Evolutionary conservation across 2,888 invertebrate species (phyloP).

Genomic region (Teleogryllus oceanicus): DNA sequence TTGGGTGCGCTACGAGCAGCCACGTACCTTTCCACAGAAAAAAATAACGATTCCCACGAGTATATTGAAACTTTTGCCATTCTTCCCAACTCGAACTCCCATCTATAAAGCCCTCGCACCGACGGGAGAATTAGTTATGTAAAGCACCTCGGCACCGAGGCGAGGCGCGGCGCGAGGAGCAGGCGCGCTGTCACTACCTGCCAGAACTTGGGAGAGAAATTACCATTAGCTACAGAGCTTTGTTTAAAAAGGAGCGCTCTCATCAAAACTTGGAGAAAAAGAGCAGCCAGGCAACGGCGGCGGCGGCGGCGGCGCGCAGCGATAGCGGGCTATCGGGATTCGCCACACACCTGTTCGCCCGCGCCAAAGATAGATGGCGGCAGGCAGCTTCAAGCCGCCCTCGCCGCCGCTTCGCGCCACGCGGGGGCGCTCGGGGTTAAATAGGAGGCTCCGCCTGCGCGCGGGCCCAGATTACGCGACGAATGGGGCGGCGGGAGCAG

Average conservation of each 20-base stretch:
- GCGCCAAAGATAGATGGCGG: neutral
- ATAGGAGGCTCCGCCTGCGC: neutral
- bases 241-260: neutral
- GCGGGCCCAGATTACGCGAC: neutral
- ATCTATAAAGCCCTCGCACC: neutral
- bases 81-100: neutral
- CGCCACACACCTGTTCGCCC: neutral
- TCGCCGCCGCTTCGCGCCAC: too few species aligned
- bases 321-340: neutral
- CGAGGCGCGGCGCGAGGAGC: neutral
- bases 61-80: constrained; percentile 4
- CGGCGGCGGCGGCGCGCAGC: neutral
- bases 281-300: neutral
- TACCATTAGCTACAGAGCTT: constrained; percentile 18
- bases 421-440: neutral
- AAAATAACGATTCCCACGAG: neutral
- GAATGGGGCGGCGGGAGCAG: neutral
- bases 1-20: neutral
- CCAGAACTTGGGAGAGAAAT: constrained; percentile 3
- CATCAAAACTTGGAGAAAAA: constrained; percentile 5
- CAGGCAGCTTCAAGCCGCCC: neutral
- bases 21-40: neutral
- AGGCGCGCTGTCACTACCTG: neutral
- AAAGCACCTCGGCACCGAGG: neutral
- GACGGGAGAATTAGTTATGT: constrained; percentile 18